Conservation (phyloP, 2,113 vertebrate species). For the Datnioides undecimradiatus region DNA sequence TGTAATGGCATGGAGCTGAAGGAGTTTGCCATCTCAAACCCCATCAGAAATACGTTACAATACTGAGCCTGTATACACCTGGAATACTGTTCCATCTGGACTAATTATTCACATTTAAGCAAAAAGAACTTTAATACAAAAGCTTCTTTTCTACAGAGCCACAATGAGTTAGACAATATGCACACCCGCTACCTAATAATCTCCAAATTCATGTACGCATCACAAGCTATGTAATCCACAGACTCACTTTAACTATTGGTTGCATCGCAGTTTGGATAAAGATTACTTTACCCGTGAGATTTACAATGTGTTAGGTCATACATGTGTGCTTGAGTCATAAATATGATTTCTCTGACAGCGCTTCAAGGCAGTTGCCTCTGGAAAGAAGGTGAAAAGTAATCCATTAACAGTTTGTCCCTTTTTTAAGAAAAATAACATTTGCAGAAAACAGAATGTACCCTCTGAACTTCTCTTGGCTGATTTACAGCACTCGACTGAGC, state of each 20-base stretch:
- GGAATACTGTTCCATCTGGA: too few species aligned
- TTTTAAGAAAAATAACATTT: background rate
- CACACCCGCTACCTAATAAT: background rate
- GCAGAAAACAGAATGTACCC: background rate
- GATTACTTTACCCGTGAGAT: conserved; percentile 2
- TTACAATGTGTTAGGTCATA: background rate
- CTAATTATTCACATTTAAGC: background rate
- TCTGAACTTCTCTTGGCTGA: background rate
- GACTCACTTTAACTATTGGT: background rate
- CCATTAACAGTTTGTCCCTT: background rate
- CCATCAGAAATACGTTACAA: too few species aligned
- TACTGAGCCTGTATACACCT: too few species aligned
- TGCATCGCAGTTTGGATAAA: background rate
- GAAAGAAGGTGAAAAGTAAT: background rate
- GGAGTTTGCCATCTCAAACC: too few species aligned
- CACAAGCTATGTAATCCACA: background rate
- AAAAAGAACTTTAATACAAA: background rate
- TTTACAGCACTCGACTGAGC: background rate
- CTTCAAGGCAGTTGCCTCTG: background rate
- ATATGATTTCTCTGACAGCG: conserved; percentile 17
- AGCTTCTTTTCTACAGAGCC: too few species aligned
- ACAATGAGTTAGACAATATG: background rate
- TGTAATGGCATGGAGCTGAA: too few species aligned
- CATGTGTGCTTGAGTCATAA: background rate
- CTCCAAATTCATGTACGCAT: background rate